Evolutionary conservation across 2,888 invertebrate species (phyloP), one percentile per base, ranked within the genome.

Genomic region (Agrilus cyanescens): DNA sequence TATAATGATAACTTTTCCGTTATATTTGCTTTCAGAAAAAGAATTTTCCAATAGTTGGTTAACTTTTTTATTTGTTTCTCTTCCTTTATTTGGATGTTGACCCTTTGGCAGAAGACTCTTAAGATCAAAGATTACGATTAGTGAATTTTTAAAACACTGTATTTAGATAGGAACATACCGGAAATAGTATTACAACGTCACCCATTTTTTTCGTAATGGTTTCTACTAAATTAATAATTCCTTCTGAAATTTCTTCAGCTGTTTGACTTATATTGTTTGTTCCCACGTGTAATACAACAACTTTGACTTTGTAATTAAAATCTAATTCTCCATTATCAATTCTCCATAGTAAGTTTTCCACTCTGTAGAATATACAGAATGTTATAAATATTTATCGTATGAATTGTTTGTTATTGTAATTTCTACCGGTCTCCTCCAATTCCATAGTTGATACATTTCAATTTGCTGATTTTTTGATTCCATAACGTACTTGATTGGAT

Each of bases 361-460:
- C 79, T 50, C 66, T 66, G 43, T 40, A 56, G 55, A 40, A 32
- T 12, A 41, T 4, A 25, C 25, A 25, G 25, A n/a, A n/a, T 10
- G 8, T 25, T 25, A 12, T 14, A 12, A 33, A 12, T 6, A 33
- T 15, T 12, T 15, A 12, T 33, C 4, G 4, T 3, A 12, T 1
- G 2, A 14, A 33, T 33, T 10, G 10, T n/a, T 10, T 6, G 4
- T 33, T 33, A 12, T 29, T 38, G 12, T 12, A 36, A 39, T 37
- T 29, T 41, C 48, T 49, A 65, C 65, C 74, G 71, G 57, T 83
- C 82, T 10, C 78, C 80, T 13, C 77, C 75, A 47, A 82, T 76
- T 34, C 82, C 81, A 63, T 82, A 80, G 63, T 82, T 82, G n/a
- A 81, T 61, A 48, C 76, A 73, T 57, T 82, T 81, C 56, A 82